Evolutionary conservation across 2,113 vertebrate genomes (phyloP).

Genomic region (Muntiacus reevesi): DNA sequence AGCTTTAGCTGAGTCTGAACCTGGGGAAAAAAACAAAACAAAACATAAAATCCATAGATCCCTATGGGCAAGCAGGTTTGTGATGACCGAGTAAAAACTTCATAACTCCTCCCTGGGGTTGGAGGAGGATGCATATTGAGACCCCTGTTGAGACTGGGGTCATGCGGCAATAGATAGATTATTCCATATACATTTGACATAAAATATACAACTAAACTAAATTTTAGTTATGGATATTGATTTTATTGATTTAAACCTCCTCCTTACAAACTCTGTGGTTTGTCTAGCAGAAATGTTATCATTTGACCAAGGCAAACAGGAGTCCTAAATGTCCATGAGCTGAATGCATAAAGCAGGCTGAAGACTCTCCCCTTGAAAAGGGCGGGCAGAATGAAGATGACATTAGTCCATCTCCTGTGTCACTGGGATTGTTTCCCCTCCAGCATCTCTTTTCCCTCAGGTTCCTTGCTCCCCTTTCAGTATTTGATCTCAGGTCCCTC

Average conservation of each 20-base stretch:
- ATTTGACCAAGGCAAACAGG: conserved; percentile 51
- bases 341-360: conserved; percentile 27
- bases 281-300: conserved; percentile 75
- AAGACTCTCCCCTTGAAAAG: background rate
- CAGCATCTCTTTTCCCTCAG: background rate
- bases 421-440: background rate
- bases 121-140: background rate
- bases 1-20: background rate
- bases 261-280: conserved; percentile 78
- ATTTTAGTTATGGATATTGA: conserved; percentile 82
- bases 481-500: background rate
- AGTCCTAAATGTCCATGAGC: background rate
- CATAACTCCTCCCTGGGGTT: background rate
- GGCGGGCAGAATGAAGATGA: background rate
- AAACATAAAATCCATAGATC: background rate
- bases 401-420: background rate
- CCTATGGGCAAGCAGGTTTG: background rate
- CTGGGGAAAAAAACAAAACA: background rate
- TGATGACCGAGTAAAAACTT: background rate
- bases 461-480: background rate
- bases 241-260: conserved; percentile 76
- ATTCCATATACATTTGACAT: conserved; percentile 78
- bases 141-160: background rate
- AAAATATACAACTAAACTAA: conserved; percentile 80
- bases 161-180: conserved; percentile 76